Evolutionary conservation across 2,797 vertebrate species (phyloP).

Genomic region (Parauchenoglanis ngamensis): DNA sequence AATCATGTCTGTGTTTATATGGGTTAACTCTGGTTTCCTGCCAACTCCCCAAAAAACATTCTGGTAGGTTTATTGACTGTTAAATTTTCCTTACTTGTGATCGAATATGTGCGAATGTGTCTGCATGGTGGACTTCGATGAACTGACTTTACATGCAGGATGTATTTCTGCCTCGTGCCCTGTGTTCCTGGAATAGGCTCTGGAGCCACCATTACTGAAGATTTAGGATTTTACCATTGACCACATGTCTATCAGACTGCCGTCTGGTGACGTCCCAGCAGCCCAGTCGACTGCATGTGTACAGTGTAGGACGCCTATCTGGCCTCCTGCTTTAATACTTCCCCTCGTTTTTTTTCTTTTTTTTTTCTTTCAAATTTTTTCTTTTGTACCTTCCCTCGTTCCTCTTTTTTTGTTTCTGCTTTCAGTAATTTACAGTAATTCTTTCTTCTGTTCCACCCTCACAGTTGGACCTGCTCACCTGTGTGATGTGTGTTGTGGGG

Average conservation of each 20-base stretch:
- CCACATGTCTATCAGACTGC: neutral
- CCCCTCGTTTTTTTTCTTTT: neutral
- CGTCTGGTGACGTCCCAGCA: neutral
- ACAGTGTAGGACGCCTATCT: neutral
- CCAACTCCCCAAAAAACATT: neutral
- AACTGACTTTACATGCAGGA: neutral
- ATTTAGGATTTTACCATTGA: neutral
- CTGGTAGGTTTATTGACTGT: neutral
- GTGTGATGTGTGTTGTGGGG: conserved; percentile 28
- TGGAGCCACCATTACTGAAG: neutral
- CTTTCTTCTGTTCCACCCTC: neutral
- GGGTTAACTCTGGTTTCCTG: neutral
- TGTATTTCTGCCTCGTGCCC: neutral
- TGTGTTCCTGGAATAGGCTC: neutral
- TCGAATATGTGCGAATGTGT: neutral
- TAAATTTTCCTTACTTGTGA: neutral
- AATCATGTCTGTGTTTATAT: neutral
- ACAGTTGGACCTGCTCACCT: conserved; percentile 22
- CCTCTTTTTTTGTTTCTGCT: no score
- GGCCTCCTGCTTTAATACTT: neutral
- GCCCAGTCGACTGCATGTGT: neutral
- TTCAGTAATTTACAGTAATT: conserved; percentile 7
- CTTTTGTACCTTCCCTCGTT: neutral
- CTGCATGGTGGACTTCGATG: neutral
- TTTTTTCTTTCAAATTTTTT: neutral